phyloP scores from a whole-genome alignment of 2,797 vertebrate species.

The Poeciliopsis presidionis region DNA sequence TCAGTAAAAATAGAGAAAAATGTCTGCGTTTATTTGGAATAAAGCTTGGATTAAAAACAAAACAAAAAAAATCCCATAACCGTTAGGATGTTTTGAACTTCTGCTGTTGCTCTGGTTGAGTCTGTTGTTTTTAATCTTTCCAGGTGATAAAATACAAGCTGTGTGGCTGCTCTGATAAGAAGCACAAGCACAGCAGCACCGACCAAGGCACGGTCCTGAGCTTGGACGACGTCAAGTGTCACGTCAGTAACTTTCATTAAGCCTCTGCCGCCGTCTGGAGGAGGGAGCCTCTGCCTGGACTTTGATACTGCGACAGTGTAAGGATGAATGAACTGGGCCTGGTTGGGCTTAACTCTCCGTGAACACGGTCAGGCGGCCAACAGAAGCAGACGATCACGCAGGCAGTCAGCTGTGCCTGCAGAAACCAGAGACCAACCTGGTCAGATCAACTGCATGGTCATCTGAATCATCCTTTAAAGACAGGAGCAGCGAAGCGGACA shows the following conservation, averaged over 20 bases:
- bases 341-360: conserved; percentile 22
- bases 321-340: conserved; percentile 34
- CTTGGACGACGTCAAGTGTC: conserved; percentile 96
- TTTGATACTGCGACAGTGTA: conserved; percentile 36
- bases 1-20: not conserved
- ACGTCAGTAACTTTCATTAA: conserved; percentile 89
- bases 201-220: conserved; percentile 93
- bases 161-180: conserved; percentile 90
- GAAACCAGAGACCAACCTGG: conserved; percentile 27
- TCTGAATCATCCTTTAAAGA: conserved; percentile 52
- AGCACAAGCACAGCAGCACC: conserved; percentile 89
- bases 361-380: conserved; percentile 6
- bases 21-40: not conserved
- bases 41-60: not conserved
- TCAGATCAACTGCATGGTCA: conserved; percentile 55
- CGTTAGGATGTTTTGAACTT: not conserved
- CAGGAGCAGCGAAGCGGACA: conserved; percentile 32
- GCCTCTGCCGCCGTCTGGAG: conserved; percentile 17
- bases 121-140: conserved; percentile 22
- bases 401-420: conserved; percentile 18
- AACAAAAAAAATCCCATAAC: not conserved
- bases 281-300: conserved; percentile 24
- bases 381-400: conserved; percentile 3
- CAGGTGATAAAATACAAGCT: conserved; percentile 95
- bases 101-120: not conserved